Conservation (phyloP, 2,113 vertebrate genomes). For the Oenanthe melanoleuca region DNA sequence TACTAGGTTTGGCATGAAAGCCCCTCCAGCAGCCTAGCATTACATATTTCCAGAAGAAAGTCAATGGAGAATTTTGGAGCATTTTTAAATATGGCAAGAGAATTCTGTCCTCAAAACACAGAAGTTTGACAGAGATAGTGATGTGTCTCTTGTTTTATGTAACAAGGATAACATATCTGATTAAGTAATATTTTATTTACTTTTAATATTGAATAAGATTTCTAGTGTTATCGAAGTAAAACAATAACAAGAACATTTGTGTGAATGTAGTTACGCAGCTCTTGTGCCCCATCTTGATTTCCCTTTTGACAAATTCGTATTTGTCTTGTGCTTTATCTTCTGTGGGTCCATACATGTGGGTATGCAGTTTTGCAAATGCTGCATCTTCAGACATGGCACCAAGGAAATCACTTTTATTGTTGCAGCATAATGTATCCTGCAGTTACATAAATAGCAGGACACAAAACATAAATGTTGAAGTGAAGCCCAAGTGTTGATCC, state of each 20-base stretch:
- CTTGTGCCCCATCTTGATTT: background rate
- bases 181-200: background rate
- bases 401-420: background rate
- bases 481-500: background rate
- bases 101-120: background rate
- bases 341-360: background rate
- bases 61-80: background rate
- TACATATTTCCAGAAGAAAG: background rate
- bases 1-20: background rate
- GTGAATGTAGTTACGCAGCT: background rate
- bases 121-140: background rate
- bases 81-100: background rate
- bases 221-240: background rate
- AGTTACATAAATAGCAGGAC: background rate
- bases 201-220: background rate
- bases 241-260: background rate
- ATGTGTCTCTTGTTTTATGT: background rate
- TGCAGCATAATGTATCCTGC: background rate
- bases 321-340: background rate
- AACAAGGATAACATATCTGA: fast-evolving
- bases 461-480: background rate
- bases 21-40: background rate
- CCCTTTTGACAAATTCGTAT: background rate
- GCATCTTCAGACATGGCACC: background rate
- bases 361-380: background rate